A percentile compares a stretch with the other conserved stretches of the same genome.
Evolutionary conservation across 2,113 vertebrate genomes (phyloP).

Genomic region (Mionectes macconnelli): DNA sequence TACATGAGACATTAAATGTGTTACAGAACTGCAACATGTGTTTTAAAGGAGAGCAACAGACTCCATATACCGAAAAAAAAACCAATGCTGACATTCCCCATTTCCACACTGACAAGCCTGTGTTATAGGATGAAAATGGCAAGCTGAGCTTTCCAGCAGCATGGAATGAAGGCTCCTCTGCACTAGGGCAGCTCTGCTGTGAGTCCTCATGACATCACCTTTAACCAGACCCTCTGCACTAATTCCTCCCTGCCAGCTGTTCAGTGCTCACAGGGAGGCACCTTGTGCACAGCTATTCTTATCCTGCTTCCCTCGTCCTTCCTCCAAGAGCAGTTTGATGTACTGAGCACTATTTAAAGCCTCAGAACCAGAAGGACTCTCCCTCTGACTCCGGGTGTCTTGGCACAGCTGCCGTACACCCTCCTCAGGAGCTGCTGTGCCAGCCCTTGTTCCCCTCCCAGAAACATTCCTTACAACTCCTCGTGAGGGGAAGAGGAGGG

Average conservation of each 20-base stretch:
- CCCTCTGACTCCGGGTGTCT: not conserved
- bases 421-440: not conserved
- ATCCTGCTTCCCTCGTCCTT: not conserved
- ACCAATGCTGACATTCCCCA: not conserved
- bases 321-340: not conserved
- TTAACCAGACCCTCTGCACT: not conserved
- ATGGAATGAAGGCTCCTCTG: not conserved
- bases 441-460: not conserved
- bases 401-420: not conserved
- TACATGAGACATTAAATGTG: not conserved
- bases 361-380: not conserved
- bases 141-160: not conserved
- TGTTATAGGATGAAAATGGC: not conserved
- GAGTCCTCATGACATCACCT: not conserved
- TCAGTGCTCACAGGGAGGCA: not conserved
- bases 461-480: not conserved
- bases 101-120: not conserved
- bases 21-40: not conserved
- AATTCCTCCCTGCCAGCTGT: not conserved
- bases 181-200: not conserved
- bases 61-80: not conserved
- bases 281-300: not conserved
- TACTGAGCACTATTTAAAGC: not conserved
- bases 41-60: not conserved
- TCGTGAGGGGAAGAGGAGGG: not conserved